A percentile compares a stretch with the other conserved stretches of the same genome.
Evolutionary conservation across 1,140 invertebrate genomes (phyloP).

Genomic region (Drosophila arawakana): DNA sequence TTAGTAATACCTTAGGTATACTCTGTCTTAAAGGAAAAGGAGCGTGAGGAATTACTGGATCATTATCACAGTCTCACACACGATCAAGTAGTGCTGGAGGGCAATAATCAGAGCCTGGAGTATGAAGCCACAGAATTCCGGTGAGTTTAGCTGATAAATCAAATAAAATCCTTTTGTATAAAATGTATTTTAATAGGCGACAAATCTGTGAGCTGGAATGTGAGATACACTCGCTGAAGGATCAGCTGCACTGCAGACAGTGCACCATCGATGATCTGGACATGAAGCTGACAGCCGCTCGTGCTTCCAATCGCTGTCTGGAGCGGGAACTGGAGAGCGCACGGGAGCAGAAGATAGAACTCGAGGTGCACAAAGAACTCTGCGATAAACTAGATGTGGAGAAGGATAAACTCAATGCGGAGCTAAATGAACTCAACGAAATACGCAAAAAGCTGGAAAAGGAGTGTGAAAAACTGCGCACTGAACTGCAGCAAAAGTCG

Average conservation of each 20-base stretch:
- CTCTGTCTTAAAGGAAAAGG: constrained; percentile 86
- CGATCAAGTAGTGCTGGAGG: constrained; percentile 87
- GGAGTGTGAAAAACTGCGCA: constrained; percentile 66
- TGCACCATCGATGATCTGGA: constrained; percentile 61
- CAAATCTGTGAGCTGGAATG: constrained; percentile 73
- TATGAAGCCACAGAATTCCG: constrained; percentile 86
- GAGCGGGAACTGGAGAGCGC: constrained; percentile 61
- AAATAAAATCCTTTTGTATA: background rate
- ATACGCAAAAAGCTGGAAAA: constrained; percentile 62
- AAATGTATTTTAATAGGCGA: constrained; percentile 42
- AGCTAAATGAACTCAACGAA: constrained; percentile 70
- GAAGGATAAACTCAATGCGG: constrained; percentile 76
- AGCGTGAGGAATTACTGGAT: constrained; percentile 88
- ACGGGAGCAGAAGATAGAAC: constrained; percentile 70
- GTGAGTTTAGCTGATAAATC: constrained; percentile 44
- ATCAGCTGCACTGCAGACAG: constrained; percentile 58
- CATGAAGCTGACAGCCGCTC: constrained; percentile 48
- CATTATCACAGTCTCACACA: constrained; percentile 87
- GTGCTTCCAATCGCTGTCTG: constrained; percentile 45
- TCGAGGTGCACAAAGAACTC: constrained; percentile 73
- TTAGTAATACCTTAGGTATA: constrained; percentile 51
- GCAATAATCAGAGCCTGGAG: constrained; percentile 88
- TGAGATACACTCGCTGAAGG: constrained; percentile 62
- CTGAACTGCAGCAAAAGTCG: constrained; percentile 51
- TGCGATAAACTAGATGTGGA: constrained; percentile 79